Conservation (phyloP, 2,113 vertebrate genomes). For the Aegotheles bennettii region DNA sequence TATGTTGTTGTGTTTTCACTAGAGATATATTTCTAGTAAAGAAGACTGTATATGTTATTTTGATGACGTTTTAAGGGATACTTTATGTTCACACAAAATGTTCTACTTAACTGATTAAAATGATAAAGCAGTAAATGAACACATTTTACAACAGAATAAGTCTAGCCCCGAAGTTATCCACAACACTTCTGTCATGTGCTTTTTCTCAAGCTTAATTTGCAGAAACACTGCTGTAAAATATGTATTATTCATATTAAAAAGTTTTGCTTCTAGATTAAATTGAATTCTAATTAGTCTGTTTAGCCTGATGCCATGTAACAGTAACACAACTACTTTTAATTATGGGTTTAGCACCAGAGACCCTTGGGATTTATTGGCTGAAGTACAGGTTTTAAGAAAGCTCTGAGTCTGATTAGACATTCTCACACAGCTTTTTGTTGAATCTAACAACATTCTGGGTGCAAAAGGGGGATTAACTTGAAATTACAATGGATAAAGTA, state of each 20-base stretch:
- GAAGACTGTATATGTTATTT: not conserved
- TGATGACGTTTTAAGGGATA: not conserved
- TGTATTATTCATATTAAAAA: not conserved
- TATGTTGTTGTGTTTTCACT: not conserved
- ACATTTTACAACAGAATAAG: not conserved
- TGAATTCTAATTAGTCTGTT: not conserved
- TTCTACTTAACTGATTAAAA: not conserved
- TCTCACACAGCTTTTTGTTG: not conserved
- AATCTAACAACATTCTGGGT: not conserved
- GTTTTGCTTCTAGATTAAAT: not conserved
- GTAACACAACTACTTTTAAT: not conserved
- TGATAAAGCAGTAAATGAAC: not conserved
- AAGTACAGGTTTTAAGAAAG: not conserved
- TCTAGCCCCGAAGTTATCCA: not conserved
- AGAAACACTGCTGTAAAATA: not conserved
- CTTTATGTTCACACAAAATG: not conserved
- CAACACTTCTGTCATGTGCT: not conserved
- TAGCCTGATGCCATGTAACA: not conserved
- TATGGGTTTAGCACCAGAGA: not conserved
- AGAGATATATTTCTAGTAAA: not conserved
- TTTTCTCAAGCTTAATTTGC: not conserved
- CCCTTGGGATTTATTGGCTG: not conserved
- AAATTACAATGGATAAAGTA: not conserved
- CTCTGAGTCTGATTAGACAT: not conserved
- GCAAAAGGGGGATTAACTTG: not conserved